Conservation (phyloP, 1,140 invertebrate genomes). For the Halictus rubicundus region DNA sequence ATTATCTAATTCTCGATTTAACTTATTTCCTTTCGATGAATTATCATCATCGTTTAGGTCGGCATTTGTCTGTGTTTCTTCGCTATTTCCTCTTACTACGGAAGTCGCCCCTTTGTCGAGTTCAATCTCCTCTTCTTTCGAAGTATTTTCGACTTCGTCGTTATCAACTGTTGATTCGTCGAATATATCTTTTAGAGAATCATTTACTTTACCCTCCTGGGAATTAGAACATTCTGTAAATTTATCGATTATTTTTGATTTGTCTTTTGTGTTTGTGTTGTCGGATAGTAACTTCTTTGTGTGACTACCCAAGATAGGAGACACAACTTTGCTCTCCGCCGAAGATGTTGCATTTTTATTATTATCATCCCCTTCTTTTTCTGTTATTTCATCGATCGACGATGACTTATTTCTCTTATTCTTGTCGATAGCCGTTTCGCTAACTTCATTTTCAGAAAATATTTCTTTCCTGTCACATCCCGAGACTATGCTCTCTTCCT, state of each 20-base stretch:
- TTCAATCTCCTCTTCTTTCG: not conserved
- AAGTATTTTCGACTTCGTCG: not conserved
- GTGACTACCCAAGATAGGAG: not conserved
- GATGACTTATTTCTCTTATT: not conserved
- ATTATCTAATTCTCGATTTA: not conserved
- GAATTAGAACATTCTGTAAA: not conserved
- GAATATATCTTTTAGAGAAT: conserved; percentile 44
- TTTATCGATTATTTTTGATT: not conserved
- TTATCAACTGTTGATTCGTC: not conserved
- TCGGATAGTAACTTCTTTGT: not conserved
- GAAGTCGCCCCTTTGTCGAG: not conserved
- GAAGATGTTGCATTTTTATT: not conserved
- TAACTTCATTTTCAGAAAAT: conserved; percentile 59
- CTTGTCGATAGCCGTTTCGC: not conserved
- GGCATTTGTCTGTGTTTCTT: not conserved
- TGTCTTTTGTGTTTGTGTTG: not conserved
- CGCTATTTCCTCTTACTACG: not conserved
- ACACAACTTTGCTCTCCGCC: not conserved
- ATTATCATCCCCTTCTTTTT: not conserved
- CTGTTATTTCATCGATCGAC: not conserved
- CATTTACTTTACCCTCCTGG: not conserved
- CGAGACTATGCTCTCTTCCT: conserved; percentile 46
- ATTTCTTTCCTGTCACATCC: conserved; percentile 68
- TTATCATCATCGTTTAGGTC: not conserved
- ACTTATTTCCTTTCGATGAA: not conserved